Base-by-base conservation (phyloP, 2,113 vertebrate genomes). In the Vicugna pacos region DNA sequence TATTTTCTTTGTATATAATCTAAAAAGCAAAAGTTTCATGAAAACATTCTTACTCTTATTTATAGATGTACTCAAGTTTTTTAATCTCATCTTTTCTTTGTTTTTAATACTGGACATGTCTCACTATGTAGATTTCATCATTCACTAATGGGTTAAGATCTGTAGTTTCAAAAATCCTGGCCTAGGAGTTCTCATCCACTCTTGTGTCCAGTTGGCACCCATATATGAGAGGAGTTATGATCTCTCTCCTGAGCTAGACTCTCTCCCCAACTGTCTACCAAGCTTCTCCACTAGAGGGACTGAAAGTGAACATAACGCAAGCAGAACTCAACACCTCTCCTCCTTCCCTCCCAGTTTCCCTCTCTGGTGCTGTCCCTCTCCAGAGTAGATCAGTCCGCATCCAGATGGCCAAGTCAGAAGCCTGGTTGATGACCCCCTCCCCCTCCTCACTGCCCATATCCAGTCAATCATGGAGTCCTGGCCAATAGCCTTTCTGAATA, bases 101-200 rank as follows among this genome's bases (percentile, higher is more conserved):
- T 42, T 83, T 89, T 89, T 35, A 70, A 48, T 46, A 26, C 42
- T 52, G 26, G 52, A 13, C 11, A 16, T 52, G 17, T 46, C 20
- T 15, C 26, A 52, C 28, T 32, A 22, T 26, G 24, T 42, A 75
- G 32, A 76, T 83, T 83, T 95, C 32, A 65, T 64, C 73, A 35
- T 28, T n/a, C 56, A 60, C 58, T 52, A 65, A 70, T 28, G 35
- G 32, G 4, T 85, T 60, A 89, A 76, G 16, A 35, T 32, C 54
- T 88, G 58, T 7, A 42, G 72, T 65, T 50, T 58, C 32, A 86
- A 67, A 96, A 87, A 64, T 28, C 35, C 38, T 87, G 75, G 42
- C 14, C 48, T 46, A 14, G 28, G 65, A 67, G 26, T 80, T 75
- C 20, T 50, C 50, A n/a, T 4, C 22, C n/a, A 60, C 20, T 42